phyloP scores from a whole-genome alignment of 2,888 invertebrate genomes.

The Orgyia antiqua region DNA sequence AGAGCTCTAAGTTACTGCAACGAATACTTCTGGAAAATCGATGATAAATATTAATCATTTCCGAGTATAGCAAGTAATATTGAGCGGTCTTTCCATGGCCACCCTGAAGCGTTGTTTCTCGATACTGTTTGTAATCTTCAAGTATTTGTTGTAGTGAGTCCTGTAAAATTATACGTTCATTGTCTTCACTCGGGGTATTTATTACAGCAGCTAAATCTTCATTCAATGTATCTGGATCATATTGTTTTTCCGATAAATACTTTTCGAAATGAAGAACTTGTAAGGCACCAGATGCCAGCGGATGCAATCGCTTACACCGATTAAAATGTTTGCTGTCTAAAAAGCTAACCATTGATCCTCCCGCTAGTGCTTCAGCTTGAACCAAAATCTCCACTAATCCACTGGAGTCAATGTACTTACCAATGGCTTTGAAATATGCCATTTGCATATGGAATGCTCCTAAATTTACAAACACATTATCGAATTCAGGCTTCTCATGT shows the following conservation, averaged over 20 bases:
- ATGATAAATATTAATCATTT: conserved; percentile 11
- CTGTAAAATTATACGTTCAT: neutral
- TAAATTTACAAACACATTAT: conserved; percentile 31
- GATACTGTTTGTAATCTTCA: neutral
- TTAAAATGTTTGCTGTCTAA: conserved; percentile 39
- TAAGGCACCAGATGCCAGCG: conserved; percentile 25
- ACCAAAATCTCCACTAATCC: conserved; percentile 35
- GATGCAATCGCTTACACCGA: conserved; percentile 37
- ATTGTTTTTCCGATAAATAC: conserved; percentile 23
- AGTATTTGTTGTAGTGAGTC: neutral
- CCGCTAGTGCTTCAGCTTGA: conserved; percentile 30
- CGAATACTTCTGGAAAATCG: conserved; percentile 21
- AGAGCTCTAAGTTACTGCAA: conserved; percentile 22
- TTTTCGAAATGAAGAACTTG: conserved; percentile 33
- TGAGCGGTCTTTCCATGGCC: conserved; percentile 8
- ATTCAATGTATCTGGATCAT: conserved; percentile 8
- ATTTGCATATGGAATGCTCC: conserved; percentile 32
- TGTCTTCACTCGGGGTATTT: neutral
- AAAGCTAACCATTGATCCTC: conserved; percentile 33
- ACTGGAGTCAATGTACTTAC: conserved; percentile 34
- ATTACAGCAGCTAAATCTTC: neutral
- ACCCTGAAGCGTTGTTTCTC: conserved; percentile 3
- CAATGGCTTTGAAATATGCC: conserved; percentile 37
- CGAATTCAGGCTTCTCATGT: conserved; percentile 17
- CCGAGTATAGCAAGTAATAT: conserved; percentile 6